A percentile compares a stretch with the other conserved stretches of the same genome.
phyloP scores from a whole-genome alignment of 2,113 vertebrate species.

The Mormyrus lacerda region DNA sequence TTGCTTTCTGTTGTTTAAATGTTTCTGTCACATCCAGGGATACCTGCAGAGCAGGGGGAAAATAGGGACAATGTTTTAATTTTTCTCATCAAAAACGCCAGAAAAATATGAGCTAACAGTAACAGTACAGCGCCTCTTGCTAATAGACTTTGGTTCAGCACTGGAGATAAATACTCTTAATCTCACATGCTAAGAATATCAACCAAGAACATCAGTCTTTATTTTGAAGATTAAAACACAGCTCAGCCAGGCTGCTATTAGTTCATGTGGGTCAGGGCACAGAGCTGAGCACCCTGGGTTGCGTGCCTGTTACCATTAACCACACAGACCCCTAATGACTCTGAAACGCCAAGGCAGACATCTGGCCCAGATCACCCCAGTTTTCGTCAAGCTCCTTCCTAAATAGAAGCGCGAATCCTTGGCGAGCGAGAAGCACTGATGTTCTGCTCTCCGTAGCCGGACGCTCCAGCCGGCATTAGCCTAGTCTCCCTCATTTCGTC shows the following conservation, averaged over 20 bases:
- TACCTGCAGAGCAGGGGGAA: conserved; percentile 43
- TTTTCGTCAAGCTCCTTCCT: not conserved
- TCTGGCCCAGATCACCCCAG: not conserved
- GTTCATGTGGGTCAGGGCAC: not conserved
- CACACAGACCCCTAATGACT: not conserved
- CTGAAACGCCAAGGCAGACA: not conserved
- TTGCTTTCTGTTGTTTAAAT: conserved; percentile 75
- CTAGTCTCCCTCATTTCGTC: not conserved
- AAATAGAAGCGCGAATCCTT: not conserved
- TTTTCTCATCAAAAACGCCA: not conserved
- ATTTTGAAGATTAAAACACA: not conserved
- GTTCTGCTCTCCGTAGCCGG: not conserved
- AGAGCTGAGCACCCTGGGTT: not conserved
- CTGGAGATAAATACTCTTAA: not conserved
- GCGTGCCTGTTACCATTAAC: not conserved
- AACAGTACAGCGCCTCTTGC: not conserved
- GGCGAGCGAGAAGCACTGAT: not conserved
- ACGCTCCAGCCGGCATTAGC: not conserved
- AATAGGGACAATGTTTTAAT: not conserved
- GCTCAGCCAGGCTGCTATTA: not conserved
- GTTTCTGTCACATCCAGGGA: conserved; percentile 69
- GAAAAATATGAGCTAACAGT: not conserved
- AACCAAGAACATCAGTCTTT: not conserved
- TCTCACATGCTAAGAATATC: not conserved
- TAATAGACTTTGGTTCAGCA: not conserved